These are phyloP conservation scores for Scaptomyza polygonia DNA, from an alignment of 2,888 invertebrate genomes.

Conservation along the genomic window DNA sequence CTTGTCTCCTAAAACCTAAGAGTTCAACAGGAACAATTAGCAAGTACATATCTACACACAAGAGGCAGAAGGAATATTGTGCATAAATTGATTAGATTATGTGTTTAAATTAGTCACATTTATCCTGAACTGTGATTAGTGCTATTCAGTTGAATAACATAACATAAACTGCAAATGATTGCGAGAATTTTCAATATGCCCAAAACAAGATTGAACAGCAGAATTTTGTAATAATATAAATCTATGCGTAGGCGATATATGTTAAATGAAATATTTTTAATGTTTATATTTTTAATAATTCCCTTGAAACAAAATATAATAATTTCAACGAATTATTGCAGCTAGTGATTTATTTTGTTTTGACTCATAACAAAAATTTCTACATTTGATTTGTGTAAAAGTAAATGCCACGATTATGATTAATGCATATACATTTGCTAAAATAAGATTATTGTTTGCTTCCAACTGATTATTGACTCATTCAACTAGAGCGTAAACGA, in stretches of 20 bases:
- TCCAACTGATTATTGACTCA: conserved; percentile 30
- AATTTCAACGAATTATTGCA: neutral
- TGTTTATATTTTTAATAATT: neutral
- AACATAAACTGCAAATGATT: neutral
- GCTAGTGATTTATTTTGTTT: neutral
- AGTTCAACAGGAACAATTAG: too few relatives aligned
- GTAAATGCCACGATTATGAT: conserved; percentile 25
- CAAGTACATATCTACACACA: too few relatives aligned
- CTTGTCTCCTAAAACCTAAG: too few relatives aligned
- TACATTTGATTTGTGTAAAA: neutral
- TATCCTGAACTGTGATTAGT: neutral
- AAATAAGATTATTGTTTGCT: conserved; percentile 28
- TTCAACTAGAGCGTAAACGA: conserved; percentile 21
- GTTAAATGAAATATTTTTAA: too few relatives aligned
- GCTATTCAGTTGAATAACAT: neutral
- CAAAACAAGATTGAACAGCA: neutral
- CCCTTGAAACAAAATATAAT: neutral
- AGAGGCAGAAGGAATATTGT: too few relatives aligned
- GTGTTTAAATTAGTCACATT: conserved; percentile 1
- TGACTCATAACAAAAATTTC: neutral
- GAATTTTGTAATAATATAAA: neutral
- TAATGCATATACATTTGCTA: conserved; percentile 6
- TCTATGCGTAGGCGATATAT: neutral
- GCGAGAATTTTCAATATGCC: neutral
- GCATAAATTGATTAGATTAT: conserved; percentile 47